Evolutionary conservation across 1,140 invertebrate genomes (phyloP), one percentile per base, ranked within the genome.

Genomic region (Penaeus chinensis): DNA sequence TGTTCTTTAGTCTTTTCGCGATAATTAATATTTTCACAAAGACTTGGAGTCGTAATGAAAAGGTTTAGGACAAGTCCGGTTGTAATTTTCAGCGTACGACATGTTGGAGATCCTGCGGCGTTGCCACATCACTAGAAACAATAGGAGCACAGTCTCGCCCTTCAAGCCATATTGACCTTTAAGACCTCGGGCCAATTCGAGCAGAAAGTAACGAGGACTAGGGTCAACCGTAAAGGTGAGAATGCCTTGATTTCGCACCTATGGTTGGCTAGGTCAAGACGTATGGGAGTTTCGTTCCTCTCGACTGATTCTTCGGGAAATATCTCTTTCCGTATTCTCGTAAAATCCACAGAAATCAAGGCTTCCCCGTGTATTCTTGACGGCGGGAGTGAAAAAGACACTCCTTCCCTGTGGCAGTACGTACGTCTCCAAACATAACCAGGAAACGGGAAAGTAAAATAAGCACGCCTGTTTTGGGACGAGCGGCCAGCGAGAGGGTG

Each of bases 161-260:
- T 82, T 66, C 81, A 82, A 61, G 81, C 81, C n/a, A 82, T 66
- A 82, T 82, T 82, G 81, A 82, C 81, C 81, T 47, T 32, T 82
- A 69, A 27, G 81, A 69, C 63, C 81, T 42, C n/a, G 24, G 37
- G 62, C 37, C 81, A 62, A 54, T 18, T 47, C 32, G 47, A 27
- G 63, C 63, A 82, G 81, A 82, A 69, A 82, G 81, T 47, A 42
- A 66, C 66, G 81, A 69, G 19, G 24, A 82, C 13, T 54, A 20
- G 19, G 81, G 27, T 32, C 24, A 24, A 10, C 63, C 81, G 37
- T 82, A 82, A 65, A 69, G 81, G 65, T 47, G 81, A 66, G 81
- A 82, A 82, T 82, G 42, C 63, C 81, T n/a, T 82, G 63, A 13
- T 16, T 65, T 82, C 37, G 66, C 81, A 42, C 71, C 19, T 82